Evolutionary conservation across 92 coral and sea anemone genomes (phyloP).

Genomic region (Palythoa grandis): DNA sequence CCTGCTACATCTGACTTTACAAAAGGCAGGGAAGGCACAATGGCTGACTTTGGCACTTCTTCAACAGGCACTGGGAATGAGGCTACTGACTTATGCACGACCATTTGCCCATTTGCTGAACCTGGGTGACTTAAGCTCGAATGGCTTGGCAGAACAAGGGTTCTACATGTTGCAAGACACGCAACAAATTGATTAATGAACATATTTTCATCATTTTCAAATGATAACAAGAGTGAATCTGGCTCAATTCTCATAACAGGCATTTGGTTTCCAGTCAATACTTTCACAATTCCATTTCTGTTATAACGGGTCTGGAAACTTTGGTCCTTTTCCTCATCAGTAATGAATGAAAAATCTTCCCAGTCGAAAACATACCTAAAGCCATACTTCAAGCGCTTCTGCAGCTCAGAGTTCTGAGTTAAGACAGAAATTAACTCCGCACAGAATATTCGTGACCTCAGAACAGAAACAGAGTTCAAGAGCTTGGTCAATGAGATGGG

Average conservation of each 20-base stretch:
- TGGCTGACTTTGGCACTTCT: constrained; percentile 28
- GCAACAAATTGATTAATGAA: constrained; percentile 68
- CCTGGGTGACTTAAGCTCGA: constrained; percentile 4
- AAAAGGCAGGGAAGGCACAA: background rate
- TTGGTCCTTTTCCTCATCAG: constrained; percentile 27
- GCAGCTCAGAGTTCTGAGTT: constrained; percentile 70
- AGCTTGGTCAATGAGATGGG: constrained; percentile 71
- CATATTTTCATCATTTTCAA: constrained; percentile 65
- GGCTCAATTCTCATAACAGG: constrained; percentile 63
- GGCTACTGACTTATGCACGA: constrained; percentile 4
- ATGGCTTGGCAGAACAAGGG: constrained; percentile 56
- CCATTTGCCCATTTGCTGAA: constrained; percentile 1
- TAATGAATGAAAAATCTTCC: constrained; percentile 60
- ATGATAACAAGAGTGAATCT: constrained; percentile 63
- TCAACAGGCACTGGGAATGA: constrained; percentile 31
- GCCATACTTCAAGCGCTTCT: constrained; percentile 58
- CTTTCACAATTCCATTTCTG: constrained; percentile 66
- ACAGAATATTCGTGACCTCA: constrained; percentile 68
- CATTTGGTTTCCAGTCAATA: constrained; percentile 47
- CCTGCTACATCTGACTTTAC: background rate
- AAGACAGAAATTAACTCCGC: constrained; percentile 60
- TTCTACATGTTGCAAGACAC: constrained; percentile 71
- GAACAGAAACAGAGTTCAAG: constrained; percentile 69
- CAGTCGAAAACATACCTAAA: constrained; percentile 63
- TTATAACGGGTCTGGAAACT: constrained; percentile 13